Evolutionary conservation across 2,797 vertebrate species (phyloP).

Genomic region (Eutrigla gurnardus): DNA sequence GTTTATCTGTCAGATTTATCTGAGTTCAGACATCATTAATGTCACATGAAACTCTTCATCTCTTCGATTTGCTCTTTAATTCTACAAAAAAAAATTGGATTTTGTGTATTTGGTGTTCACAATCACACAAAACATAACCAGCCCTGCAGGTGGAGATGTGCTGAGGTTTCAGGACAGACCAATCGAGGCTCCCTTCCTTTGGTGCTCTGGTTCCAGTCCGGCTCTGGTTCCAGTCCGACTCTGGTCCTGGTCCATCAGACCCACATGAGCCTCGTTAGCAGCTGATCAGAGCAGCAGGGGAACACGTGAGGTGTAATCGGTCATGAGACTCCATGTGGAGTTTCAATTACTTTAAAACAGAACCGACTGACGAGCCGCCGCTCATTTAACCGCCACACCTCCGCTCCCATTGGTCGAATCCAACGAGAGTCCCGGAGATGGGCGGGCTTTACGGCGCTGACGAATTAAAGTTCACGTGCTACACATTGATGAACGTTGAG

Average conservation of each 20-base stretch:
- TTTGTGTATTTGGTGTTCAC: not conserved
- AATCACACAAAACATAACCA: too few relatives aligned
- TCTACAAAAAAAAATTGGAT: not conserved
- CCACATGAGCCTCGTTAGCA: conserved; percentile 68
- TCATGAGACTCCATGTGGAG: conserved; percentile 59
- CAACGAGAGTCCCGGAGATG: too few relatives aligned
- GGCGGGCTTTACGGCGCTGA: too few relatives aligned
- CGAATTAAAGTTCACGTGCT: not conserved
- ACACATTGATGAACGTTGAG: not conserved
- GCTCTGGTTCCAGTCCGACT: conserved; percentile 6
- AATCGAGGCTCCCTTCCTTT: not conserved
- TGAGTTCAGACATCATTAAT: not conserved
- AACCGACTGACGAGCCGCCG: conserved; percentile 40
- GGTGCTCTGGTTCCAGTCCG: not conserved
- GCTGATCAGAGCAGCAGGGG: conserved; percentile 56
- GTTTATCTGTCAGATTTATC: not conserved
- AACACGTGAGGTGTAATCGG: conserved; percentile 66
- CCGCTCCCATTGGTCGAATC: conserved; percentile 1
- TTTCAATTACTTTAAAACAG: conserved; percentile 28
- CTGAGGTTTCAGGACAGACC: not conserved
- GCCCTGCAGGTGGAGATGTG: not conserved
- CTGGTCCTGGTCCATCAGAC: conserved; percentile 18
- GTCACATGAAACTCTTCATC: not conserved
- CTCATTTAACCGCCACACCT: conserved; percentile 40
- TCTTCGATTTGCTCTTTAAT: not conserved